A percentile compares a stretch with the other conserved stretches of the same genome.
These are phyloP conservation scores for Drosophila recens DNA, from an alignment of 2,888 invertebrate genomes.

Conservation along the genomic window DNA sequence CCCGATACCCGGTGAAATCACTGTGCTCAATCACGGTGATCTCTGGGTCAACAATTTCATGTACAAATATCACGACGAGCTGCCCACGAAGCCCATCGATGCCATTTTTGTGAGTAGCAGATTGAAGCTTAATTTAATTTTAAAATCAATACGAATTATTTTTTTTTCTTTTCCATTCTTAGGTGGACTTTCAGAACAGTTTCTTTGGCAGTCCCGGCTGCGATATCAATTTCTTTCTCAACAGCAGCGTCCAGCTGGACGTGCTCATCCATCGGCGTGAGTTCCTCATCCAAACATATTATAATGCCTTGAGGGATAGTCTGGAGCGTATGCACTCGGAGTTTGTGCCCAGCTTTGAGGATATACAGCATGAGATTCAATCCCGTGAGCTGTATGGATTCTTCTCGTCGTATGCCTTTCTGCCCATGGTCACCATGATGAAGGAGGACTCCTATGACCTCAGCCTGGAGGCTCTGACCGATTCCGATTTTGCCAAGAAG, in stretches of 20 bases:
- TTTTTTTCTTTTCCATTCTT: not conserved
- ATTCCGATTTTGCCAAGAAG: slow-evolving; percentile 80
- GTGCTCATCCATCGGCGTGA: slow-evolving; percentile 81
- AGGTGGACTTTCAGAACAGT: slow-evolving; percentile 84
- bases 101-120: slow-evolving; percentile 84
- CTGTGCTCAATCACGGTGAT: slow-evolving; percentile 87
- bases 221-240: slow-evolving; percentile 85
- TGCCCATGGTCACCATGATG: slow-evolving; percentile 84
- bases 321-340: slow-evolving; percentile 74
- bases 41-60: slow-evolving; percentile 87
- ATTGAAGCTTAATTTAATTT: not conserved
- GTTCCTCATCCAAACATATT: slow-evolving; percentile 81
- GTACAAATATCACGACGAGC: slow-evolving; percentile 85
- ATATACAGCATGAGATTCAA: slow-evolving; percentile 77
- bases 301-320: slow-evolving; percentile 72
- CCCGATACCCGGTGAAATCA: slow-evolving; percentile 79
- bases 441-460: slow-evolving; percentile 83
- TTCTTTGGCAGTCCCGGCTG: slow-evolving; percentile 84
- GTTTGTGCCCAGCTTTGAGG: slow-evolving; percentile 75
- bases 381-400: slow-evolving; percentile 83
- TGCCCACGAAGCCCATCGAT: slow-evolving; percentile 83
- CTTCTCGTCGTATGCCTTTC: slow-evolving; percentile 83
- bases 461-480: slow-evolving; percentile 81
- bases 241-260: slow-evolving; percentile 83
- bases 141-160: not conserved